Evolutionary conservation across 2,113 vertebrate genomes (phyloP).

Genomic region (Phodopus roborovskii): DNA sequence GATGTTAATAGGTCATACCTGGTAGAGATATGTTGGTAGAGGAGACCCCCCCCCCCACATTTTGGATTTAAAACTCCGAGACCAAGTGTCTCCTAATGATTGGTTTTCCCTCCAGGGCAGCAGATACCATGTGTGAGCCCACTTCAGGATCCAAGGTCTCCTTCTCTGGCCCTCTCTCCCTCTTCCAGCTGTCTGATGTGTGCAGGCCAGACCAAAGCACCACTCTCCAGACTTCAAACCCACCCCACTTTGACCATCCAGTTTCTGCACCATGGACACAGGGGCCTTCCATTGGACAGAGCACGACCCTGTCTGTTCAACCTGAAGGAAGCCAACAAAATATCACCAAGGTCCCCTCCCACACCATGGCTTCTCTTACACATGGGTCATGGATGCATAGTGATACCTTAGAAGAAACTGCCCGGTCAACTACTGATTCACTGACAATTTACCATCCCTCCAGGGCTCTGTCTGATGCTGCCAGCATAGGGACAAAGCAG

Average conservation of each 20-base stretch:
- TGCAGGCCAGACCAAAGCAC: slow-evolving; percentile 72
- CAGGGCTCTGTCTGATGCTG: not conserved
- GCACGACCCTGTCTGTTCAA: not conserved
- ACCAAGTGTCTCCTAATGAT: slow-evolving; percentile 56
- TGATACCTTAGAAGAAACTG: fast-evolving
- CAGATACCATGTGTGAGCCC: slow-evolving; percentile 81
- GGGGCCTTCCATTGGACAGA: not conserved
- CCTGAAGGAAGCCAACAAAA: not conserved
- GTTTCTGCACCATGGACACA: not conserved
- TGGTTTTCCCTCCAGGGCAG: slow-evolving; percentile 74
- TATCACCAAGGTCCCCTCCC: not conserved
- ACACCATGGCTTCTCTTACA: fast-evolving
- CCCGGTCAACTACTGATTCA: not conserved
- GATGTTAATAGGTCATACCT: not conserved
- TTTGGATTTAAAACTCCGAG: not conserved
- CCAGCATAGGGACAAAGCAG: not conserved
- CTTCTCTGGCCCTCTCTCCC: slow-evolving; percentile 33
- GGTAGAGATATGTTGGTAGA: not conserved
- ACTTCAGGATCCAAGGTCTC: not conserved
- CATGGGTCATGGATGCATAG: fast-evolving
- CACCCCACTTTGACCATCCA: fast-evolving
- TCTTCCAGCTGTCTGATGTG: slow-evolving; percentile 67
- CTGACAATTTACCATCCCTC: no score
- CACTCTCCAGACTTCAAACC: fast-evolving
- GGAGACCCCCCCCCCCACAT: not conserved